Evolutionary conservation across 2,113 vertebrate species (phyloP), one percentile per base, ranked within the genome.

Genomic region (Caranx melampygus): DNA sequence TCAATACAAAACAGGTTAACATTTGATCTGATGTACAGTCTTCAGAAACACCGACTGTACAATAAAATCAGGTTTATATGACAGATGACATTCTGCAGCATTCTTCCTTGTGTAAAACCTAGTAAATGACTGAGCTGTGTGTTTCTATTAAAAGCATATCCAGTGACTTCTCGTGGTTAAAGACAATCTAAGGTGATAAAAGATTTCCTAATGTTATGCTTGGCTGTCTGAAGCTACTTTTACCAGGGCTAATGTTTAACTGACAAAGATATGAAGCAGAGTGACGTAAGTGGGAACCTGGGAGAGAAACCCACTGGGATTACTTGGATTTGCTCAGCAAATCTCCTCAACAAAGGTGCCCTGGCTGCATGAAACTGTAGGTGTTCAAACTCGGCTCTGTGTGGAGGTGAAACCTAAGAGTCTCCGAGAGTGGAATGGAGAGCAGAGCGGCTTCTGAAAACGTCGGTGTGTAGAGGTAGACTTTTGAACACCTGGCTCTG

Each of bases 281-380:
- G 63, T 91, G 87, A 91, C 42, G 78, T 88, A 79, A 85, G 64
- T 61, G 68, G 74, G 86, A 90, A 85, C 76, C 72, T 81, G 88
- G 57, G 71, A 82, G 84, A 92, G 84, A 88, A 86, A 92, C 87
- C 81, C 70, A 75, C 65, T 61, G 81, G 90, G 91, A 91, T 91
- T 92, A 92, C 62, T 72, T 8, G 89, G 92, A 91, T 94, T 93
- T 93, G 88, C 89, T 92, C 42, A 89, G 88, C 80, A 93, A 93
- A 93, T 90, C 88, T 91, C 77, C 65, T 90, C 87, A 83, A 91
- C 86, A 94, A 88, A 93, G 83, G 78, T 83, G 84, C 75, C 77
- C 75, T 67, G 71, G 61, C 78, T 74, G 81, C 76, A 70, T 79
- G 79, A 89, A 84, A 84, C 81, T 61, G 70, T 77, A 82, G 84